phyloP scores from a whole-genome alignment of 2,888 invertebrate genomes.

The Drosophila dives region DNA sequence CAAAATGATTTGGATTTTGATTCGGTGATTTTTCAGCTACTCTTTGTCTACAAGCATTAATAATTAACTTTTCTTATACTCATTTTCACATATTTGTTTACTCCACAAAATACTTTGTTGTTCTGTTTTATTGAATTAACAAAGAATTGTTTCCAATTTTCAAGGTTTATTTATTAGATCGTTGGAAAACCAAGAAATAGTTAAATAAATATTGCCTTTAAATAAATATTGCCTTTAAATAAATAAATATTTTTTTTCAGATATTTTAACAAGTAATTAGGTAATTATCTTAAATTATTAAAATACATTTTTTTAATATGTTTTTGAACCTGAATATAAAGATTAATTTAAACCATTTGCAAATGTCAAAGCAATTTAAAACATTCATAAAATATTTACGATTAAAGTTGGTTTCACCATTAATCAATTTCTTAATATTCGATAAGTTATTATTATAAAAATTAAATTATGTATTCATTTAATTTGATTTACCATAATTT shows the following conservation, averaged over 20 bases:
- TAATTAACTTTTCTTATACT: neutral
- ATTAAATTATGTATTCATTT: neutral
- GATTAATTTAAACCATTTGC: neutral
- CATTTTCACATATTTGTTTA: neutral
- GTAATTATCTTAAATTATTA: neutral
- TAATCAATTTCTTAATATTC: neutral
- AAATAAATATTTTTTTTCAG: neutral
- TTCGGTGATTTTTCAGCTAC: neutral
- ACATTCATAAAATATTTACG: neutral
- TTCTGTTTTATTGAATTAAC: neutral
- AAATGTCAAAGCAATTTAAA: neutral
- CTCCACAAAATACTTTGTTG: neutral
- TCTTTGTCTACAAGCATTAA: neutral
- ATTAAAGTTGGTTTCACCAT: neutral
- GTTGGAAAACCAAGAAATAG: neutral
- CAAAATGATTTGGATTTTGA: constrained; percentile 4
- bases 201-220: neutral
- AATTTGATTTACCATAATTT: neutral
- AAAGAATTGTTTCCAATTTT: neutral
- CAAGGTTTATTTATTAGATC: fast-evolving
- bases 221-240: neutral
- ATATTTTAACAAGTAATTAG: neutral
- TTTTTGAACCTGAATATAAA: too few species aligned
- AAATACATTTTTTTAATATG: neutral
- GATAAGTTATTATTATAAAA: neutral